phyloP scores from a whole-genome alignment of 2,113 vertebrate genomes.

The Lophius piscatorius region DNA sequence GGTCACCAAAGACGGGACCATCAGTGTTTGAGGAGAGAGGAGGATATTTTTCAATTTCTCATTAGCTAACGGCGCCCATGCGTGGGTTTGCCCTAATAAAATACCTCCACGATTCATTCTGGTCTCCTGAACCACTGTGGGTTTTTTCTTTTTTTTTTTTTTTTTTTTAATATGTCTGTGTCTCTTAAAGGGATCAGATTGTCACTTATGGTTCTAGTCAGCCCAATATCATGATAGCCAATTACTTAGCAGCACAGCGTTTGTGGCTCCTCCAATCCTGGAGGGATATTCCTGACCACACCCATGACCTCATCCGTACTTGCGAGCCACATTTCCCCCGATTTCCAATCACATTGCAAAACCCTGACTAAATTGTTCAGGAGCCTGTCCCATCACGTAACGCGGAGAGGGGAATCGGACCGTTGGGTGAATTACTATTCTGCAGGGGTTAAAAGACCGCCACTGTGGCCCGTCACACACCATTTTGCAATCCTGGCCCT shows the following conservation, averaged over 20 bases:
- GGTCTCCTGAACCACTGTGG: conserved; percentile 2
- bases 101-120: conserved; percentile 1
- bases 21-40: conserved; percentile 26
- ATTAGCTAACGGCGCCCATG: conserved; percentile 29
- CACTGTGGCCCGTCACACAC: conserved; percentile 62
- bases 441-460: conserved; percentile 47
- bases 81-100: conserved; percentile 37
- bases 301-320: conserved; percentile 45
- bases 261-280: conserved; percentile 38
- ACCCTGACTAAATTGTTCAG: conserved; percentile 45
- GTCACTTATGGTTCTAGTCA: conserved; percentile 29
- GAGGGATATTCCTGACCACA: conserved; percentile 43
- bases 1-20: conserved; percentile 47
- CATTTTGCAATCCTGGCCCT: conserved; percentile 45
- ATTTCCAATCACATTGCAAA: conserved; percentile 47
- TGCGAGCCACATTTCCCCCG: conserved; percentile 28
- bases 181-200: conserved; percentile 16
- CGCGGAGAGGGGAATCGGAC: conserved; percentile 13
- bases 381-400: conserved; percentile 51
- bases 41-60: conserved; percentile 60
- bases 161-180: conserved; percentile 18
- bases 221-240: conserved; percentile 39
- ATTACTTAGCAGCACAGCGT: conserved; percentile 52
- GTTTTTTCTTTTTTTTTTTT: conserved; percentile 9
- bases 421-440: conserved; percentile 51